Evolutionary conservation across 2,113 vertebrate genomes (phyloP).

Genomic region (Puma concolor): DNA sequence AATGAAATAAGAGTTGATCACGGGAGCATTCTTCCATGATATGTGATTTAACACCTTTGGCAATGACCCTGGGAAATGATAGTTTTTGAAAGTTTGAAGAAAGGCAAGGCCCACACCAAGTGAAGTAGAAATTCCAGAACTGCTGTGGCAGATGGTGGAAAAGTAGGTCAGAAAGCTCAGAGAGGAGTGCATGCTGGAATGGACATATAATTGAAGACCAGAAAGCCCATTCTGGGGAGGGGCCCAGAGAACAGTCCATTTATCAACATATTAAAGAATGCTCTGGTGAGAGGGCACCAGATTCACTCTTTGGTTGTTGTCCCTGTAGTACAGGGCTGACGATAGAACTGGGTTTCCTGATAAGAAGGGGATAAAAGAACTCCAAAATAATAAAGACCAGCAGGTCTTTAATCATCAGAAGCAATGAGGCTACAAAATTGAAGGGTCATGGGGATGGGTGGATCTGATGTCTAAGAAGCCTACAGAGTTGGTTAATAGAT

Average conservation of each 20-base stretch:
- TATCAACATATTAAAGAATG: neutral
- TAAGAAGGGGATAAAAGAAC: neutral
- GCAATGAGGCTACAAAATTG: neutral
- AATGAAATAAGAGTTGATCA: neutral
- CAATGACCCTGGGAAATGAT: neutral
- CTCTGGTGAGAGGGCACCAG: neutral
- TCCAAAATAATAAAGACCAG: neutral
- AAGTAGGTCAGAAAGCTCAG: neutral
- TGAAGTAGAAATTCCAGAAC: neutral
- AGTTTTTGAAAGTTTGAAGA: neutral
- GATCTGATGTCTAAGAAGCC: neutral
- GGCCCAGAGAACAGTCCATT: neutral
- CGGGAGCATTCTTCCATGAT: neutral
- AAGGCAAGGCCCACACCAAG: neutral
- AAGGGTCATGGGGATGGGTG: neutral
- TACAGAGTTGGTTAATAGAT: neutral
- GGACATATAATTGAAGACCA: neutral
- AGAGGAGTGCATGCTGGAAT: neutral
- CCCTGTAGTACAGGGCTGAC: neutral
- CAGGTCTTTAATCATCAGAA: neutral
- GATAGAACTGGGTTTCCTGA: neutral
- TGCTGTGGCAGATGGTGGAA: neutral
- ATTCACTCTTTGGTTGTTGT: neutral
- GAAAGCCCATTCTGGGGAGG: neutral
- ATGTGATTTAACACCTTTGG: neutral